phyloP scores from a whole-genome alignment of 2,797 vertebrate genomes.

The Pempheris klunzingeri region DNA sequence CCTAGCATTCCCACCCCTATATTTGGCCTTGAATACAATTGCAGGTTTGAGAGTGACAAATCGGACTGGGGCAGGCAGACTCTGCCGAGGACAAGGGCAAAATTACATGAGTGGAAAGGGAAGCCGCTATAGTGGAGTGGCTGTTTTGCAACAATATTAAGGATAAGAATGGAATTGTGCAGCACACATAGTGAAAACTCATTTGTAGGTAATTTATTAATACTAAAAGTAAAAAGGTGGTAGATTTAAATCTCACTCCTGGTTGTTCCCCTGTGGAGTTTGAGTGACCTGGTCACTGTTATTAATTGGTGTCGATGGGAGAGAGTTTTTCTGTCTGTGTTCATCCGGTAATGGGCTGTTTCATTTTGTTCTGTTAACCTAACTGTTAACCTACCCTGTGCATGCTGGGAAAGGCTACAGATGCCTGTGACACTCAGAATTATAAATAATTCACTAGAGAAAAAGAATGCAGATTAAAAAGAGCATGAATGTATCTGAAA shows the following conservation, averaged over 20 bases:
- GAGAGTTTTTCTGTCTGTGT: background rate
- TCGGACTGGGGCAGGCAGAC: slow-evolving; percentile 73
- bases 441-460: background rate
- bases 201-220: background rate
- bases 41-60: slow-evolving; percentile 88
- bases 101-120: slow-evolving; percentile 61
- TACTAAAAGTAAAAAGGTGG: background rate
- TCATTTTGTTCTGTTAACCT: background rate
- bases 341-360: background rate
- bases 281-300: background rate
- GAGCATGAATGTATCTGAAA: background rate
- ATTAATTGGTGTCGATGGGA: background rate
- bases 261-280: background rate
- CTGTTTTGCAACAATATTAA: slow-evolving; percentile 38
- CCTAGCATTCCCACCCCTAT: slow-evolving; percentile 85
- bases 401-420: slow-evolving; percentile 19
- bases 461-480: background rate
- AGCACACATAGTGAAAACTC: background rate
- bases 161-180: slow-evolving; percentile 22
- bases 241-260: background rate
- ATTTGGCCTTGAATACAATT: slow-evolving; percentile 91
- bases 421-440: background rate
- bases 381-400: background rate
- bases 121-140: slow-evolving; percentile 21
- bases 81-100: slow-evolving; percentile 72